Conservation (phyloP, 2,888 invertebrate species). For the Smittia sp. region DNA sequence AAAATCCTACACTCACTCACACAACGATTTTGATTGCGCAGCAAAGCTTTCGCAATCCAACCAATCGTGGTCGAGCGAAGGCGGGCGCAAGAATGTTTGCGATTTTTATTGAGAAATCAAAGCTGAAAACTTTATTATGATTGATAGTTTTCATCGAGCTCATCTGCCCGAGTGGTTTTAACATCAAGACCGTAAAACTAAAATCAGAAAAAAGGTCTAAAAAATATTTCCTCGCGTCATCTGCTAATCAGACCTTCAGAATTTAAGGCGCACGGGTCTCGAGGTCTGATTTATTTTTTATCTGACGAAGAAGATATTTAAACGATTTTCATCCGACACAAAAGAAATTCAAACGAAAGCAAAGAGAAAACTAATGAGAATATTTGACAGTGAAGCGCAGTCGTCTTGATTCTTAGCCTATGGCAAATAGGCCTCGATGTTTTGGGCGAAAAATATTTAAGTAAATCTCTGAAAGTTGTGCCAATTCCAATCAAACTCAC, state of each 20-base stretch:
- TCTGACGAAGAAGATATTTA: no score
- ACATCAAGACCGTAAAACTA: no score
- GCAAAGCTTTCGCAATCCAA: not conserved
- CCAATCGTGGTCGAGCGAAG: slow-evolving; percentile 1
- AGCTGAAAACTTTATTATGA: no score
- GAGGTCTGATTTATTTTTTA: not conserved
- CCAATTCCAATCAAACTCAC: no score
- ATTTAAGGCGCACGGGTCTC: not conserved
- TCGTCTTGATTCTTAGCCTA: no score
- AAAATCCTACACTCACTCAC: not conserved
- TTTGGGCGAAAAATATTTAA: no score
- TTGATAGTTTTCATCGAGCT: no score
- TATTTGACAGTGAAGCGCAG: no score
- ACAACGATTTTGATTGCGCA: not conserved
- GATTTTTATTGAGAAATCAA: not conserved
- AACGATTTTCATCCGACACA: no score
- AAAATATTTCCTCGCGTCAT: not conserved
- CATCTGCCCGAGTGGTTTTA: not conserved
- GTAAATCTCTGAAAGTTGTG: no score
- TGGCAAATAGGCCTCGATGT: no score
- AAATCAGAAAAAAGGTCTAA: not conserved
- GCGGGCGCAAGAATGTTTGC: not conserved
- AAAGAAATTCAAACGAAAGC: not conserved
- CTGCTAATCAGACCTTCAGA: slow-evolving; percentile 14
- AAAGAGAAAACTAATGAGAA: slow-evolving; percentile 9